Base-by-base conservation (phyloP, 2,113 vertebrate species). In the Indicator indicator region DNA sequence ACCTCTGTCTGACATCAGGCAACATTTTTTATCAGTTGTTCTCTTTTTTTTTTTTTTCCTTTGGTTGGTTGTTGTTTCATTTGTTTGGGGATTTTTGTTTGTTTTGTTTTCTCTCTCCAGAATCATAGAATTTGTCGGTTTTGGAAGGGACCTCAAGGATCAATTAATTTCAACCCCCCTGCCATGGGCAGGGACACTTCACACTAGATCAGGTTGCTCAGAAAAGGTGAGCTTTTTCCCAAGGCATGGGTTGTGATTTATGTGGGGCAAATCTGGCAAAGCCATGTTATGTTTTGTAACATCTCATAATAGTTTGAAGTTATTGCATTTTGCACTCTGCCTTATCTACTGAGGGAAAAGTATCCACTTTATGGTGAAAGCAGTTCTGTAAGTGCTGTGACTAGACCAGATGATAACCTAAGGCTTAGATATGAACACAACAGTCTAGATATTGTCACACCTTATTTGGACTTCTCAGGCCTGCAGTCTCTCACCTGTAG, bases 241-340 rank as follows among this genome's bases (percentile, higher is more conserved):
- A 5, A 40, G 26, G n/a, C 8, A 3, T 19, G 32, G 17, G 15
- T 16, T 69, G 36, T 68, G 69, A 38, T 64, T 78, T 54, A 3
- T 0, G 0, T 26, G 38, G 38, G 38, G 24, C 33, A 89, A 72
- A 17, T 24, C 7, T 1, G 8, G 28, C 9, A 69, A 63, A 71
- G 9, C 6, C 13, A 13, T 7, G 14, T 12, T 28, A 5, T 11
- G 48, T 62, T 88, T 48, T 46, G 3, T 14, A 84, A 33, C 24
- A 8, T 16, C 55, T 80, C 24, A 23, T 46, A 60, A 33, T 50
- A 65, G 7, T 32, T 88, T 32, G 23, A 86, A 71, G 11, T 30
- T 30, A 17, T 9, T 58, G 17, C n/a, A n/a, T 4, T 86, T 91
- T 68, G 8, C 5, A 0, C 64, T 33, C 5, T 36, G 20, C 4